Evolutionary conservation across 2,888 invertebrate species (phyloP).

Genomic region (Silvanus unidentatus): DNA sequence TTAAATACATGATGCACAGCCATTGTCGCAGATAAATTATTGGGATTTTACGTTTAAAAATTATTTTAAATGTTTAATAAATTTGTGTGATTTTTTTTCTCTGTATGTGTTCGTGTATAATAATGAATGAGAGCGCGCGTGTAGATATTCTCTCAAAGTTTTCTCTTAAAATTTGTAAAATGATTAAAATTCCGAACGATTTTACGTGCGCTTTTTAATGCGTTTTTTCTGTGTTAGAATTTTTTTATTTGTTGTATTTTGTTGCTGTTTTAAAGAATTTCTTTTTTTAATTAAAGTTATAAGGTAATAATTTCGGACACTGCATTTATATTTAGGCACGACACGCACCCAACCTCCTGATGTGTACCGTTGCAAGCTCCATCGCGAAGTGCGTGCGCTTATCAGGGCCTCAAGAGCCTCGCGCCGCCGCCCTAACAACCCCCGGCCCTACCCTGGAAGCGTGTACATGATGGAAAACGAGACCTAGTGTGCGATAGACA

Average conservation of each 20-base stretch:
- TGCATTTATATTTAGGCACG: conserved; percentile 18
- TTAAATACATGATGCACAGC: conserved; percentile 44
- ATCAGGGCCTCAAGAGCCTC: conserved; percentile 31
- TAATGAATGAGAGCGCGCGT: neutral
- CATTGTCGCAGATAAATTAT: conserved; percentile 30
- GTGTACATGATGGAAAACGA: no score
- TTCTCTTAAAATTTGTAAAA: no score
- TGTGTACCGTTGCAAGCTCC: conserved; percentile 40
- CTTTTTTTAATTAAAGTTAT: conserved; percentile 12
- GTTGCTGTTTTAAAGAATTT: conserved; percentile 2
- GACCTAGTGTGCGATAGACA: no score
- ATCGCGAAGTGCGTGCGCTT: conserved; percentile 38
- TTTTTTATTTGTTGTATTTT: conserved; percentile 16
- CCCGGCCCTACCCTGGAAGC: conserved; percentile 31
- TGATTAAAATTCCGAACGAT: no score
- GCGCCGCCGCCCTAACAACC: conserved; percentile 29
- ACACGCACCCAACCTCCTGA: conserved; percentile 38
- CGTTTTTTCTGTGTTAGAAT: conserved; percentile 21
- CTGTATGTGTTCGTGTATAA: neutral
- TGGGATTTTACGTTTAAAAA: no score
- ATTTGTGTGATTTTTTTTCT: neutral
- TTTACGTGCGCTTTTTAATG: no score
- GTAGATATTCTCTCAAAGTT: no score
- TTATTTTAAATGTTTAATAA: neutral
- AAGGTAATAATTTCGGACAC: conserved; percentile 26